Conservation (phyloP, 2,888 invertebrate species). For the Himalopsyche tibetana region DNA sequence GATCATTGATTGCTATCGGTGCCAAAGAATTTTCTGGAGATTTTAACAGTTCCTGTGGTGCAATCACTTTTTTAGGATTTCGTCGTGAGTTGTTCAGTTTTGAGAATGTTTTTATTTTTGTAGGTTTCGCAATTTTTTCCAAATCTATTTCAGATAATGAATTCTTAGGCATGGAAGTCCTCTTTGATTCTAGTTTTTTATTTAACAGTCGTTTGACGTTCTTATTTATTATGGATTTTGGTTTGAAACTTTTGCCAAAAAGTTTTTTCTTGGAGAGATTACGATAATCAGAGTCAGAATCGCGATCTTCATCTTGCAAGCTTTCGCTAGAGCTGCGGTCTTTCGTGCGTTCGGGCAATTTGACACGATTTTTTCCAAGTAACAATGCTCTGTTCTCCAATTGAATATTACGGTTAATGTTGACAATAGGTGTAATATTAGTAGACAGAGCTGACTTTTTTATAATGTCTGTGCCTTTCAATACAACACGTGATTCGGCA, state of each 20-base stretch:
- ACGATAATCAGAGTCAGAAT: slow-evolving; percentile 79
- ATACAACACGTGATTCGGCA: slow-evolving; percentile 70
- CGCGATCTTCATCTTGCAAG: slow-evolving; percentile 76
- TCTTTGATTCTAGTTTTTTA: slow-evolving; percentile 62
- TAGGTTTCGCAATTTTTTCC: slow-evolving; percentile 50
- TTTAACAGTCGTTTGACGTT: slow-evolving; percentile 60
- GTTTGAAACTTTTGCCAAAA: slow-evolving; percentile 67
- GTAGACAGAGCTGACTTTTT: slow-evolving; percentile 69
- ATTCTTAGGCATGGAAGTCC: slow-evolving; percentile 31
- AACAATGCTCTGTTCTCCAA: slow-evolving; percentile 27
- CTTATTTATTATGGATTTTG: slow-evolving; percentile 70
- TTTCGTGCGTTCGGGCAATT: slow-evolving; percentile 72
- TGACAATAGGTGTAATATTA: slow-evolving; percentile 47
- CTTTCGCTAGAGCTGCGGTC: slow-evolving; percentile 77
- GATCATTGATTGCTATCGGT: neutral
- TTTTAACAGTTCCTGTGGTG: slow-evolving; percentile 1
- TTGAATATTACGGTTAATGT: slow-evolving; percentile 45
- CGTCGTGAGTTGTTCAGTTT: slow-evolving; percentile 45
- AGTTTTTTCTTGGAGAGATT: slow-evolving; percentile 65
- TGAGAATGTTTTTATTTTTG: slow-evolving; percentile 54
- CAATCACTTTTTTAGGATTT: slow-evolving; percentile 1
- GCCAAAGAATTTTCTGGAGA: neutral
- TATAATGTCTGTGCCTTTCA: slow-evolving; percentile 73
- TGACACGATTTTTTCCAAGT: slow-evolving; percentile 65
- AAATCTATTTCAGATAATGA: slow-evolving; percentile 45